These are phyloP conservation scores for Tolmerus cingulatus DNA, from an alignment of 2,888 invertebrate genomes.

Conservation along the genomic window DNA sequence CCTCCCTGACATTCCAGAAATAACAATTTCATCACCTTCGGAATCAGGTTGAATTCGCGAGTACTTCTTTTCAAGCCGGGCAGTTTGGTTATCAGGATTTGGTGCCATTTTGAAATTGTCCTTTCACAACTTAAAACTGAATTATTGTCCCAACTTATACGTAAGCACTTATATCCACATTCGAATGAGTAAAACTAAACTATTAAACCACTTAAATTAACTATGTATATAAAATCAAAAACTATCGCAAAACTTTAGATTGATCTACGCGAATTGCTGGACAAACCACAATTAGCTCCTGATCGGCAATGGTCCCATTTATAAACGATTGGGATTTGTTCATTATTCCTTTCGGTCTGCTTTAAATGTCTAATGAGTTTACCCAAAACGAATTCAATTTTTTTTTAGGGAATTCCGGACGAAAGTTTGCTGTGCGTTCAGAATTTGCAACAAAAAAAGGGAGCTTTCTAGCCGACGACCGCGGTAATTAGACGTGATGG, in stretches of 20 bases:
- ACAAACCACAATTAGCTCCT: constrained; percentile 44
- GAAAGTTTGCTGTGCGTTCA: not conserved
- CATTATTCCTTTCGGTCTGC: not conserved
- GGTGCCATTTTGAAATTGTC: constrained; percentile 43
- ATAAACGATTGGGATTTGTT: not conserved
- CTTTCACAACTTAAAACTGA: not conserved
- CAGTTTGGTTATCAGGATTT: constrained; percentile 40
- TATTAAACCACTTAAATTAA: not conserved
- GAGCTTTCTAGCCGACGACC: not conserved
- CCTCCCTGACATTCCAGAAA: constrained; percentile 69
- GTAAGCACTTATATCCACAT: not conserved
- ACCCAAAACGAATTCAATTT: not conserved
- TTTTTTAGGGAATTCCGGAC: not conserved
- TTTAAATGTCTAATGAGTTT: not conserved
- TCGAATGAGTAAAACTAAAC: not conserved
- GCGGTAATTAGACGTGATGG: not conserved
- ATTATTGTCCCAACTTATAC: not conserved
- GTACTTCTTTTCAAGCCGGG: constrained; percentile 52
- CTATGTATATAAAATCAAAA: not conserved
- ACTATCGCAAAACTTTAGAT: not conserved
- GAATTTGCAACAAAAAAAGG: not conserved
- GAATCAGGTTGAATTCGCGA: constrained; percentile 58
- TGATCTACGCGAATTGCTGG: constrained; percentile 54
- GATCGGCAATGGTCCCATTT: not conserved
- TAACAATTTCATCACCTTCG: constrained; percentile 67